Conservation (phyloP, 2,113 vertebrate genomes). For the Mastomys coucha region DNA sequence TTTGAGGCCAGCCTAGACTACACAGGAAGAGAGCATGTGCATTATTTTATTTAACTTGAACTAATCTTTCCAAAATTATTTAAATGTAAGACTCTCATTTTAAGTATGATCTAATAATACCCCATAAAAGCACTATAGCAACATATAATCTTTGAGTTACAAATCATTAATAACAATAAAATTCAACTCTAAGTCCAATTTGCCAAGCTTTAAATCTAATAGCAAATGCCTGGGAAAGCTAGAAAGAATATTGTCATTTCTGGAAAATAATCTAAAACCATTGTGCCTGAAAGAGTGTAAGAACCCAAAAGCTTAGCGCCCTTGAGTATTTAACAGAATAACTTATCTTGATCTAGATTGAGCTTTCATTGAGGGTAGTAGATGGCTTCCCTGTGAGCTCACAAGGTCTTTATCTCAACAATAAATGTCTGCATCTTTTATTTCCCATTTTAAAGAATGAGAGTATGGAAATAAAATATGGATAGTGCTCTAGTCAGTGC, state of each 20-base stretch:
- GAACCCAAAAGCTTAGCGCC: neutral
- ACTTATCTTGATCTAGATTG: neutral
- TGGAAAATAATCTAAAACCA: neutral
- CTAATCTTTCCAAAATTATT: conserved; percentile 30
- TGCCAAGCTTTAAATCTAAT: neutral
- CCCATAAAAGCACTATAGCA: neutral
- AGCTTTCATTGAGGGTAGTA: neutral
- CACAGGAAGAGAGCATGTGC: neutral
- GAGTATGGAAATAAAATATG: neutral
- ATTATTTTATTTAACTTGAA: neutral
- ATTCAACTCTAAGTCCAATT: neutral
- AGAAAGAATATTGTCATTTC: neutral
- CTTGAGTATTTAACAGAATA: neutral
- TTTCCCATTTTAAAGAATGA: neutral
- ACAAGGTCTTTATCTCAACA: neutral
- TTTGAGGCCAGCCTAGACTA: neutral
- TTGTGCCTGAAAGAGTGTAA: neutral
- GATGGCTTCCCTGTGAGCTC: neutral
- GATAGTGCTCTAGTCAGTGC: neutral
- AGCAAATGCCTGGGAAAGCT: neutral
- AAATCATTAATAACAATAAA: conserved; percentile 24
- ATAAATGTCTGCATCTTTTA: neutral
- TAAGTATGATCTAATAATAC: neutral
- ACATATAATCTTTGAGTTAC: neutral
- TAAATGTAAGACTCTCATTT: neutral